phyloP scores from a whole-genome alignment of 2,888 invertebrate genomes.

The Drosophila ochracea region DNA sequence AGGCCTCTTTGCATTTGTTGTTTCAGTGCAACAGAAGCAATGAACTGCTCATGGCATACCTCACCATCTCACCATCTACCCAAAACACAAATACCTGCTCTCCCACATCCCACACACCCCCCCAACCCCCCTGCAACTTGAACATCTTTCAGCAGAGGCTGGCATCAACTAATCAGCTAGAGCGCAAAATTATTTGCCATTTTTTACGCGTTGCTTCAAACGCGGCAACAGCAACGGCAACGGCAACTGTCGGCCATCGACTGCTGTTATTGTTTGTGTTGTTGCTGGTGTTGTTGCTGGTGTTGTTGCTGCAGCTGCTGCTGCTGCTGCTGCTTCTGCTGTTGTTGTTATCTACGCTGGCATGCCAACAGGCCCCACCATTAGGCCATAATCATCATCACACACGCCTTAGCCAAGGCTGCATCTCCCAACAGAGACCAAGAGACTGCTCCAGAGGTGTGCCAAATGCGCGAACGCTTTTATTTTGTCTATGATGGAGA shows the following conservation, averaged over 20 bases:
- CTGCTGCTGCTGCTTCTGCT: constrained; percentile 3
- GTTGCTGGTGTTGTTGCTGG: background rate
- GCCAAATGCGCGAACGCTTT: constrained; percentile 60
- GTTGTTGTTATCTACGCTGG: constrained; percentile 56
- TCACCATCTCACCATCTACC: background rate
- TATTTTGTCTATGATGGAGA: constrained; percentile 57
- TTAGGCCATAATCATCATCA: constrained; percentile 79
- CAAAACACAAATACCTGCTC: constrained; percentile 4
- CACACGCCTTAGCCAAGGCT: constrained; percentile 76
- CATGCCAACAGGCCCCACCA: constrained; percentile 80
- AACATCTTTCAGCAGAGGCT: constrained; percentile 9
- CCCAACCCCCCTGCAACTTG: background rate
- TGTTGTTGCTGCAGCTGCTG: background rate
- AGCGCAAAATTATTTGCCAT: constrained; percentile 80
- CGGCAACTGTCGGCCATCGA: constrained; percentile 39
- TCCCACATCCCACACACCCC: background rate
- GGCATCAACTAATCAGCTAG: constrained; percentile 78
- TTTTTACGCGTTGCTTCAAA: constrained; percentile 79
- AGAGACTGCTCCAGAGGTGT: constrained; percentile 47
- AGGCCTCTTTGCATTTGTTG: constrained; percentile 23
- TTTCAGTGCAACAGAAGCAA: constrained; percentile 23
- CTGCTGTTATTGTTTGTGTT: constrained; percentile 42
- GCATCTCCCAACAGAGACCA: constrained; percentile 32
- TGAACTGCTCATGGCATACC: constrained; percentile 27
- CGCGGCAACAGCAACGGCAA: constrained; percentile 60